Evolutionary conservation across 1,140 invertebrate genomes (phyloP).

Genomic region (Ips typographus): DNA sequence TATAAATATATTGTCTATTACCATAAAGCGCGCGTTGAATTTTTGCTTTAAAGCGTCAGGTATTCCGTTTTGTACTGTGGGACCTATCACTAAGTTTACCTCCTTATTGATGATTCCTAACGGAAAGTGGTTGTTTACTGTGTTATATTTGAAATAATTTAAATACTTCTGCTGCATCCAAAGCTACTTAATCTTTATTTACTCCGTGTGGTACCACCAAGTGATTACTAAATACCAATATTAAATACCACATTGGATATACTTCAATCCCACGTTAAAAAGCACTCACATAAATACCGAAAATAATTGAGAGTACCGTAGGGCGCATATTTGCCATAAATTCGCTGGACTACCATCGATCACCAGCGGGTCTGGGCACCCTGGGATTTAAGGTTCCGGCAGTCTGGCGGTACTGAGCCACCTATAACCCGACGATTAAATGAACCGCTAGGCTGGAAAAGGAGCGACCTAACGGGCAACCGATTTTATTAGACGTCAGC

Average conservation of each 20-base stretch:
- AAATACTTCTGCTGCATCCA: background rate
- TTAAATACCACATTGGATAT: too few species aligned
- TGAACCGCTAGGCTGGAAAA: background rate
- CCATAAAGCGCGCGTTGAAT: too few species aligned
- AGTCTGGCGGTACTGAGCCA: slow-evolving; percentile 8
- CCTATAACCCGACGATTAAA: slow-evolving; percentile 3
- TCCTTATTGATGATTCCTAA: background rate
- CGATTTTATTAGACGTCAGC: background rate
- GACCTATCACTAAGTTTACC: too few species aligned
- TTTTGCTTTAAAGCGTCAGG: too few species aligned
- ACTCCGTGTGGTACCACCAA: background rate
- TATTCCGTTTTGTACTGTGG: too few species aligned
- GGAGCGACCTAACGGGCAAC: background rate
- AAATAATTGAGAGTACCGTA: slow-evolving; percentile 9
- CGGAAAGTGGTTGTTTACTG: background rate
- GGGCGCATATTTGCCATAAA: background rate
- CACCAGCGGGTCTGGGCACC: slow-evolving; percentile 1
- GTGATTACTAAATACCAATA: background rate
- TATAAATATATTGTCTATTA: too few species aligned
- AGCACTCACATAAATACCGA: background rate
- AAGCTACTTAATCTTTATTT: background rate
- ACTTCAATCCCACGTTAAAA: background rate
- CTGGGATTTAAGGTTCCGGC: slow-evolving; percentile 2
- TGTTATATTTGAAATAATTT: background rate
- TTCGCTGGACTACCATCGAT: slow-evolving; percentile 3